Conservation (phyloP, 2,113 vertebrate species). For the Burhinus bistriatus region DNA sequence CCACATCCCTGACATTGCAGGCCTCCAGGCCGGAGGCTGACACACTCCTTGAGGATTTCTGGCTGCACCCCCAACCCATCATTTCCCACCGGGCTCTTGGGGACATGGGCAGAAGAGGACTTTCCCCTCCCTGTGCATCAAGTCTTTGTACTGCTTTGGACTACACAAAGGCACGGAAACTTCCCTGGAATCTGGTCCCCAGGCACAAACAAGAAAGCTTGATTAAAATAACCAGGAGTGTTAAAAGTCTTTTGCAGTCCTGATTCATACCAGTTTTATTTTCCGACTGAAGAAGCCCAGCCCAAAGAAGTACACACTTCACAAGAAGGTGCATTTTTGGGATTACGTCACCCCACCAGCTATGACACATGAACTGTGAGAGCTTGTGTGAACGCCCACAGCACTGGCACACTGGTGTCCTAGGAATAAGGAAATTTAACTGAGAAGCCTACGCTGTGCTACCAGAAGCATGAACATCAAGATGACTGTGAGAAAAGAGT, state of each 20-base stretch:
- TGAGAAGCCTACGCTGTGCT: background rate
- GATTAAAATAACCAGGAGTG: background rate
- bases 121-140: rapidly evolving
- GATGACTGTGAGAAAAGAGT: background rate
- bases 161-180: background rate
- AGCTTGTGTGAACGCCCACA: background rate
- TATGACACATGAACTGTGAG: background rate
- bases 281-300: background rate
- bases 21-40: background rate
- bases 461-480: background rate
- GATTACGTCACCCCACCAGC: background rate
- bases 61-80: background rate
- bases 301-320: background rate
- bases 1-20: background rate
- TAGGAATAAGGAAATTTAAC: background rate
- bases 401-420: background rate
- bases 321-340: background rate
- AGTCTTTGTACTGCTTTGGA: background rate
- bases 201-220: background rate
- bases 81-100: rapidly evolving
- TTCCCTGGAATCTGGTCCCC: background rate
- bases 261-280: background rate
- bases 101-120: background rate
- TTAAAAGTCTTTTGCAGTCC: background rate
- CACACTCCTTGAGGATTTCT: rapidly evolving